Percentiles rank a stretch among this genome's conserved stretches.
phyloP scores from a whole-genome alignment of 2,888 invertebrate genomes.

The Endotricha flammealis region DNA sequence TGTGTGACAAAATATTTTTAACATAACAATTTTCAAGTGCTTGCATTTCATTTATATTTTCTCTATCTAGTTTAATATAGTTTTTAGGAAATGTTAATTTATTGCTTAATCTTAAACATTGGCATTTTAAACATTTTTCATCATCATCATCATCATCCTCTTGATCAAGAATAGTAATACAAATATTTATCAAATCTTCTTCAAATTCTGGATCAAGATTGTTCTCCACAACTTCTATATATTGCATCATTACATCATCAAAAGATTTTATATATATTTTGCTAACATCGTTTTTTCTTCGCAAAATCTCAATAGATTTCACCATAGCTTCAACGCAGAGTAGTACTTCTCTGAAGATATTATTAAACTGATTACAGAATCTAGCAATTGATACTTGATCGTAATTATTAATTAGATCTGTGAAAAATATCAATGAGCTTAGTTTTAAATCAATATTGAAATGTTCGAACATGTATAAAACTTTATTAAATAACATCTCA shows the following conservation, averaged over 20 bases:
- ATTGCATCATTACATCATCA: slow-evolving; percentile 33
- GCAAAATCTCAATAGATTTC: slow-evolving; percentile 40
- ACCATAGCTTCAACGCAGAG: slow-evolving; percentile 42
- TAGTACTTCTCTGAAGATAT: slow-evolving; percentile 37
- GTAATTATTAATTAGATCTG: slow-evolving; percentile 46
- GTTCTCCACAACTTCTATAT: slow-evolving; percentile 32
- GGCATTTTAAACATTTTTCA: slow-evolving; percentile 40
- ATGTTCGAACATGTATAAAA: slow-evolving; percentile 49
- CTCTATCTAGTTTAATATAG: slow-evolving; percentile 38
- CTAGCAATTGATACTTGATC: slow-evolving; percentile 37
- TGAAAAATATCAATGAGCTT: slow-evolving; percentile 48
- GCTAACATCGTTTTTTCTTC: slow-evolving; percentile 51
- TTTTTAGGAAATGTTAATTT: slow-evolving; percentile 38
- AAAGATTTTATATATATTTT: slow-evolving; percentile 36
- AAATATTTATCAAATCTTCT: slow-evolving; percentile 39
- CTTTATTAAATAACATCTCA: slow-evolving; percentile 33
- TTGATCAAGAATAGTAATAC: slow-evolving; percentile 33
- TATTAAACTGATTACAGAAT: slow-evolving; percentile 42
- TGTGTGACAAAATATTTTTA: slow-evolving; percentile 34
- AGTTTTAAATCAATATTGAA: slow-evolving; percentile 58
- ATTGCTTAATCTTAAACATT: slow-evolving; percentile 45
- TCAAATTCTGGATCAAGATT: slow-evolving; percentile 25
- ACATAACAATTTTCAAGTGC: slow-evolving; percentile 38
- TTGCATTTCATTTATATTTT: slow-evolving; percentile 46
- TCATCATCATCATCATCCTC: slow-evolving; percentile 36